These are phyloP conservation scores for Hormiphora californensis DNA, from an alignment of 37 sponge, comb jelly and placozoan genomes.

Conservation along the genomic window DNA sequence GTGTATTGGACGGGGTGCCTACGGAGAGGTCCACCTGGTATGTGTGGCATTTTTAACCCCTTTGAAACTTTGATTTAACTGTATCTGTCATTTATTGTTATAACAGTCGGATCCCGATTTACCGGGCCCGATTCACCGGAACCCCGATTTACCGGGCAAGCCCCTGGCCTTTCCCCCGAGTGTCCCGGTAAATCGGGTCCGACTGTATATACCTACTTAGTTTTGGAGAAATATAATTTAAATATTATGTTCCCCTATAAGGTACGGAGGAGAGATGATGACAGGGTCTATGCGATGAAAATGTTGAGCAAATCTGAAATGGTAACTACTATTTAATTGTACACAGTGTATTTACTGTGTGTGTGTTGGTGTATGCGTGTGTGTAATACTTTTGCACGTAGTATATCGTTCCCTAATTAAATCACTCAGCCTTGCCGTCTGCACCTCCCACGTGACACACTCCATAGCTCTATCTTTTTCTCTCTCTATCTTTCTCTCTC, in stretches of 20 bases:
- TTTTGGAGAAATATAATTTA: neutral
- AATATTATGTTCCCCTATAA: constrained; percentile 45
- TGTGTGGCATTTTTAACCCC: neutral
- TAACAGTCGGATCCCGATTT: too few relatives aligned
- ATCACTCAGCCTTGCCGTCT: too few relatives aligned
- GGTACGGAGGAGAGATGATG: constrained; percentile 78
- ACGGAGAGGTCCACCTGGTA: constrained; percentile 97
- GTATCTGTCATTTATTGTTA: neutral
- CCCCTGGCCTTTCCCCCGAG: neutral
- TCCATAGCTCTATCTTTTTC: too few relatives aligned
- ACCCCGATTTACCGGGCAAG: too few relatives aligned
- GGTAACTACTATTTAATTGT: constrained; percentile 59
- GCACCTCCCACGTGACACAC: too few relatives aligned
- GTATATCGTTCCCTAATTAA: too few relatives aligned
- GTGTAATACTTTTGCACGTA: too few relatives aligned
- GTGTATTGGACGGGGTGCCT: constrained; percentile 94
- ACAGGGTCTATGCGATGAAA: constrained; percentile 93
- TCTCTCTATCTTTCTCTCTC: too few relatives aligned
- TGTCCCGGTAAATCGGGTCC: neutral
- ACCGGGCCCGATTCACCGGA: too few relatives aligned
- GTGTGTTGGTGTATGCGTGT: too few relatives aligned
- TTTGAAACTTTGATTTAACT: neutral
- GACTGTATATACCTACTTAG: neutral
- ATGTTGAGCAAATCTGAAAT: constrained; percentile 91
- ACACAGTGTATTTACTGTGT: too few relatives aligned